phyloP scores from a whole-genome alignment of 1,140 invertebrate genomes.

The Drosophila carrolli region DNA sequence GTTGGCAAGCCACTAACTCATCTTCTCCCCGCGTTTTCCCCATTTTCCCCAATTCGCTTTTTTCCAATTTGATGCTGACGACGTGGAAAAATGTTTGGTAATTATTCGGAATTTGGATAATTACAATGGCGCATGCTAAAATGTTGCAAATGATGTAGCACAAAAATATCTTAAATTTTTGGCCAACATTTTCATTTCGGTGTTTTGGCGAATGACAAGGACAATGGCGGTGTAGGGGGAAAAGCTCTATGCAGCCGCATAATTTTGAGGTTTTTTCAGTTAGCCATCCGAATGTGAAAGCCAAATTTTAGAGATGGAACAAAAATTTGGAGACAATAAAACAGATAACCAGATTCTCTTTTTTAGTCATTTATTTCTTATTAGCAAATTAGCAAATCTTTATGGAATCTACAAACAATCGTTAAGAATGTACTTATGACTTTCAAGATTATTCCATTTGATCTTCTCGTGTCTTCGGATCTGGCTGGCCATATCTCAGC shows the following conservation, averaged over 20 bases:
- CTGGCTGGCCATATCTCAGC: no score
- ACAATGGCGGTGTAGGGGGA: not conserved
- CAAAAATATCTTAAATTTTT: conserved; percentile 34
- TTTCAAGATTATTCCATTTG: not conserved
- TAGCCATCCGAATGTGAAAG: not conserved
- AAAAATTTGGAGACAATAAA: not conserved
- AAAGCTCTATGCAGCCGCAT: conserved; percentile 40
- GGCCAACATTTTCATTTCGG: conserved; percentile 36
- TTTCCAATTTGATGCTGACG: conserved; percentile 55
- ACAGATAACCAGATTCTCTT: not conserved
- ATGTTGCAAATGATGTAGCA: conserved; percentile 58
- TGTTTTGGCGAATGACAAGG: conserved; percentile 11
- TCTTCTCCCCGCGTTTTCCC: conserved; percentile 7
- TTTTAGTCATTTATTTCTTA: no score
- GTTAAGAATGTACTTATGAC: no score
- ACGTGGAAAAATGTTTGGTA: conserved; percentile 74
- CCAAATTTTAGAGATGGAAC: conserved; percentile 8
- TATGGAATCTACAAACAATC: not conserved
- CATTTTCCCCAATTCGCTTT: conserved; percentile 1
- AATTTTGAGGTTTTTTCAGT: conserved; percentile 49
- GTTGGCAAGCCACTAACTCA: conserved; percentile 61
- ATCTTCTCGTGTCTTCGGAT: not conserved
- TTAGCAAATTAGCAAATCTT: no score
- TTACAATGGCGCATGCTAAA: conserved; percentile 63
- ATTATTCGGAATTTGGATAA: conserved; percentile 74